phyloP scores from a whole-genome alignment of 2,888 invertebrate genomes.

The Argyresthia goedartella region DNA sequence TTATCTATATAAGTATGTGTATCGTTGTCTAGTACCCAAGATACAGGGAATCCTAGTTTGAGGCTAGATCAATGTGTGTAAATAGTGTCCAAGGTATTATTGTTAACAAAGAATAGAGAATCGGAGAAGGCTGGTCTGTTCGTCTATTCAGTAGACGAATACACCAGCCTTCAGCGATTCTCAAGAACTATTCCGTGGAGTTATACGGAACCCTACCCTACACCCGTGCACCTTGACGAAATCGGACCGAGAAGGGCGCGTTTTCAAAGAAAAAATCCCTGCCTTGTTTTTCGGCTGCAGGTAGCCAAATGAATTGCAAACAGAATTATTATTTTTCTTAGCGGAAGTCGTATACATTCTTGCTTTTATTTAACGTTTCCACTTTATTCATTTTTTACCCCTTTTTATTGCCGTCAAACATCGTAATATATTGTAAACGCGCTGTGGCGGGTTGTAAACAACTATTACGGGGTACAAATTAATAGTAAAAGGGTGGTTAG shows the following conservation, averaged over 20 bases:
- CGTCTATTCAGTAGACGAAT: no score
- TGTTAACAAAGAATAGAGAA: no score
- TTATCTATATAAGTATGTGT: no score
- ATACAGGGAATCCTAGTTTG: no score
- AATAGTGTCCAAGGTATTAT: no score
- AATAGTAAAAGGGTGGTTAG: constrained; percentile 39
- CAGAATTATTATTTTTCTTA: constrained; percentile 70
- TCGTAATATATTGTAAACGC: constrained; percentile 68
- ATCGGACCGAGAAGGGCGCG: constrained; percentile 28
- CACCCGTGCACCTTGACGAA: no score
- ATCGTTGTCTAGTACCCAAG: no score
- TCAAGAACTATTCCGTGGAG: no score
- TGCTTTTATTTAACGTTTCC: constrained; percentile 65
- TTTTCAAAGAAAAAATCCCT: constrained; percentile 21
- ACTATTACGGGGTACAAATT: constrained; percentile 52
- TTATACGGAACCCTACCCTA: no score
- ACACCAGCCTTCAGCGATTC: no score
- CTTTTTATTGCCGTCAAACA: constrained; percentile 64
- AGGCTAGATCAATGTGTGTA: no score
- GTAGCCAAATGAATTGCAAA: constrained; percentile 73
- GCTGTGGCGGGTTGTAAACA: constrained; percentile 62
- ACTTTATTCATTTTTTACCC: constrained; percentile 64
- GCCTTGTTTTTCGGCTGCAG: constrained; percentile 62
- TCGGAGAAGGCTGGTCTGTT: no score
- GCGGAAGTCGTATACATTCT: constrained; percentile 71